Conservation (phyloP, 2,888 invertebrate genomes). For the Abrostola triplasia region DNA sequence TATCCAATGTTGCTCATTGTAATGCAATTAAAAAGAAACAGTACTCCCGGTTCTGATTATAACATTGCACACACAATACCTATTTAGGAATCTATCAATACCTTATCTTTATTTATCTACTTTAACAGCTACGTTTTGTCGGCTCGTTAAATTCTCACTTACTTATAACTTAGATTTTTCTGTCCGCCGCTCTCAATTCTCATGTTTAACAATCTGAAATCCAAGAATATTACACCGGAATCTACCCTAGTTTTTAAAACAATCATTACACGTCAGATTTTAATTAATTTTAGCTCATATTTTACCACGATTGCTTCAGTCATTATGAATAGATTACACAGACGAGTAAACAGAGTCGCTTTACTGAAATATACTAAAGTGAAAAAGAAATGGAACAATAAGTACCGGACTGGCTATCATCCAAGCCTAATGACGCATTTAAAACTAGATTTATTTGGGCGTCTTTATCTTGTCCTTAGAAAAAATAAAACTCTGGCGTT, state of each 20-base stretch:
- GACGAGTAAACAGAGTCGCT: conserved; percentile 44
- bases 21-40: too few species aligned
- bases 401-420: conserved; percentile 52
- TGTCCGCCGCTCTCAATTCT: too few species aligned
- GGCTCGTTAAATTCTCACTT: too few species aligned
- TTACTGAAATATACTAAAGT: conserved; percentile 46
- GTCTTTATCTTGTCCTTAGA: conserved; percentile 25
- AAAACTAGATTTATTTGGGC: conserved; percentile 45
- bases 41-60: too few species aligned
- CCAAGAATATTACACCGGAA: too few species aligned
- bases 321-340: conserved; percentile 60
- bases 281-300: conserved; percentile 44
- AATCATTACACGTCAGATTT: conserved; percentile 32
- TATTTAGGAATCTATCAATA: too few species aligned
- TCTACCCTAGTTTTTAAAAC: conserved; percentile 35
- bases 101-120: too few species aligned
- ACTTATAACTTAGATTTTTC: too few species aligned
- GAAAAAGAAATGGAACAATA: conserved; percentile 54
- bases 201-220: too few species aligned
- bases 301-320: conserved; percentile 34
- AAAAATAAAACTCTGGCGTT: conserved; percentile 12
- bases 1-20: too few species aligned
- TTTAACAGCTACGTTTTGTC: too few species aligned
- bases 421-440: conserved; percentile 57
- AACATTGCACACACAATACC: too few species aligned